Percentiles rank a stretch among this genome's conserved stretches.
phyloP scores from a whole-genome alignment of 2,797 vertebrate genomes.

The Coreius guichenoti region DNA sequence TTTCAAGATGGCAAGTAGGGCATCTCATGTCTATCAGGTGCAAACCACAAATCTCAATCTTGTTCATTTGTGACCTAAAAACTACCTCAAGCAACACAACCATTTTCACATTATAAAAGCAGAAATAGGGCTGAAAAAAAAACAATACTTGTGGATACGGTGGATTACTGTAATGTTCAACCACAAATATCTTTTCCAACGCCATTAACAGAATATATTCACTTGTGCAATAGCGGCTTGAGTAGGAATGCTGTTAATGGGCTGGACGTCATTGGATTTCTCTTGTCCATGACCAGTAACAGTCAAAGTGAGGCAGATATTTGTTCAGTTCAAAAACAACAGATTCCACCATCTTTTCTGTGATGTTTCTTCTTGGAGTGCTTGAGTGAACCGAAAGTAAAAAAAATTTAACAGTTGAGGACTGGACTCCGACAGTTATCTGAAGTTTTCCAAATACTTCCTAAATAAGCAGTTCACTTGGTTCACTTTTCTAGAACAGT shows the following conservation, averaged over 20 bases:
- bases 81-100: not conserved
- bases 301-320: conserved; percentile 49
- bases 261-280: not conserved
- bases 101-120: conserved; percentile 44
- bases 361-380: not conserved
- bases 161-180: conserved; percentile 5
- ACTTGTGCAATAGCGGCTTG: conserved; percentile 21
- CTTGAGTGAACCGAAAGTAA: not conserved
- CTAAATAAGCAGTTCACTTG: conserved; percentile 18
- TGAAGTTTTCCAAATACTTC: conserved; percentile 23
- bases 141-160: conserved; percentile 17
- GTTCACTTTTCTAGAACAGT: conserved; percentile 12
- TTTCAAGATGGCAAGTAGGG: conserved; percentile 53
- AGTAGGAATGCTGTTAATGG: conserved; percentile 14
- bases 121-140: conserved; percentile 9
- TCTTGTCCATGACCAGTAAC: conserved; percentile 6
- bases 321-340: conserved; percentile 38
- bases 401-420: not conserved
- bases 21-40: conserved; percentile 58
- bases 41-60: conserved; percentile 53
- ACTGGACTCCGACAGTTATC: not conserved
- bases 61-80: conserved; percentile 33
- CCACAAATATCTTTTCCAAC: conserved; percentile 7
- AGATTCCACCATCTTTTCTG: conserved; percentile 14
- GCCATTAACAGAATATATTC: conserved; percentile 10